phyloP scores from a whole-genome alignment of 2,113 vertebrate genomes.

The Protobothrops flavoviridis region DNA sequence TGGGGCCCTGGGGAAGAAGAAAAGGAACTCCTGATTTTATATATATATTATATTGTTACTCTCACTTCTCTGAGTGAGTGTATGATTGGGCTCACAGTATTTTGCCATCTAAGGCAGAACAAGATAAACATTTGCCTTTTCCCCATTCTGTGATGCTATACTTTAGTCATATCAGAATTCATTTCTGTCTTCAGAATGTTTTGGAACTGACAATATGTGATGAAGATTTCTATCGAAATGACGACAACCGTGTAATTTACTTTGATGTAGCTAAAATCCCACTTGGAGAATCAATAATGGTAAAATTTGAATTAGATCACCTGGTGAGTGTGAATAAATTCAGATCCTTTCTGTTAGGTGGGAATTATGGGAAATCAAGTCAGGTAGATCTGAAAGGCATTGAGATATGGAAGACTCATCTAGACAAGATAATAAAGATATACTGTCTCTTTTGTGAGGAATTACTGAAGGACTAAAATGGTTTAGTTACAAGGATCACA shows the following conservation, averaged over 20 bases:
- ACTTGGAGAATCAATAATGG: slow-evolving; percentile 52
- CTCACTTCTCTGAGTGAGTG: too few species aligned
- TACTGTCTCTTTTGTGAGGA: background rate
- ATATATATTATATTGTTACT: too few species aligned
- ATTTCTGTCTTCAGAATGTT: slow-evolving; percentile 65
- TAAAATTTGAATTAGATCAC: slow-evolving; percentile 52
- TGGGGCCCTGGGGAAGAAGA: too few species aligned
- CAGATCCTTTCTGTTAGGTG: background rate
- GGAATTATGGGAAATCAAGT: background rate
- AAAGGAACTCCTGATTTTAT: too few species aligned
- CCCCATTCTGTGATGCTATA: background rate
- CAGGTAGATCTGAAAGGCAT: background rate
- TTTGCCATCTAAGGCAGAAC: background rate
- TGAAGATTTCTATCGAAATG: slow-evolving; percentile 64
- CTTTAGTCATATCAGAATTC: background rate
- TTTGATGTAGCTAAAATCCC: slow-evolving; percentile 73
- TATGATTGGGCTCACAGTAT: too few species aligned
- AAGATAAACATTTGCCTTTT: background rate
- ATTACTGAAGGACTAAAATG: background rate
- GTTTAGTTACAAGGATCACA: background rate
- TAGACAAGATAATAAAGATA: background rate
- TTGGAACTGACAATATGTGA: slow-evolving; percentile 73
- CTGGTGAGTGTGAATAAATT: slow-evolving; percentile 54
- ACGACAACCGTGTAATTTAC: slow-evolving; percentile 58
- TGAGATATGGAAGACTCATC: background rate